phyloP scores from a whole-genome alignment of 2,888 invertebrate genomes.

The Hypercompe scribonia region DNA sequence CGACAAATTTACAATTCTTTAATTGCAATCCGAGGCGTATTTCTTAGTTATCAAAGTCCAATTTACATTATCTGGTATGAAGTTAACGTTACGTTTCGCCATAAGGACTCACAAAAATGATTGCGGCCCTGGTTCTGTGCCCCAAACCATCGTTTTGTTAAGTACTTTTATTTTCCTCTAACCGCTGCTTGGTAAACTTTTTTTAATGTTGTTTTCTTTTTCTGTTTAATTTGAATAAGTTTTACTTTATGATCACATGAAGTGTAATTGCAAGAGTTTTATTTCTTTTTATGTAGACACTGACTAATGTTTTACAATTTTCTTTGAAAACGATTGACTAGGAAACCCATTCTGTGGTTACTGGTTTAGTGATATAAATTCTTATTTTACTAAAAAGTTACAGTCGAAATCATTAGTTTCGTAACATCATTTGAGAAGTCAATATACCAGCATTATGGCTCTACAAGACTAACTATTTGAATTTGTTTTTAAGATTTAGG shows the following conservation, averaged over 20 bases:
- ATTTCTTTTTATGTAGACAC: constrained; percentile 17
- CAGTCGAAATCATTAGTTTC: no score
- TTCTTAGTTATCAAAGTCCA: constrained; percentile 67
- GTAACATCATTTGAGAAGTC: neutral
- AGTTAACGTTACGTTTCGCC: constrained; percentile 49
- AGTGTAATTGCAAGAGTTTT: constrained; percentile 42
- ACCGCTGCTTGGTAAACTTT: constrained; percentile 60
- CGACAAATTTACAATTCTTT: constrained; percentile 62
- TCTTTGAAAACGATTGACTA: neutral
- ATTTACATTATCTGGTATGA: constrained; percentile 62
- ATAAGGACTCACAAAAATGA: constrained; percentile 44
- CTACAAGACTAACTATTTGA: neutral
- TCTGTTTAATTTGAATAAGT: constrained; percentile 49
- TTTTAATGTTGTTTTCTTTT: constrained; percentile 58
- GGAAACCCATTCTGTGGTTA: neutral
- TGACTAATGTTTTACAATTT: neutral
- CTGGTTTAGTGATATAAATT: no score
- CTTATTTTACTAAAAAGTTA: no score
- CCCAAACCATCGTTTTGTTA: constrained; percentile 54
- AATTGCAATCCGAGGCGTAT: constrained; percentile 70
- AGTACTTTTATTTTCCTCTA: constrained; percentile 63
- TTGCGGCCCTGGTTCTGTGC: constrained; percentile 47
- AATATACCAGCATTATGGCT: neutral
- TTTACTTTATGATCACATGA: constrained; percentile 50
- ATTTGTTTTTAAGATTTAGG: no score